Conservation (phyloP, 2,888 invertebrate genomes). For the Charanyca ferruginea region DNA sequence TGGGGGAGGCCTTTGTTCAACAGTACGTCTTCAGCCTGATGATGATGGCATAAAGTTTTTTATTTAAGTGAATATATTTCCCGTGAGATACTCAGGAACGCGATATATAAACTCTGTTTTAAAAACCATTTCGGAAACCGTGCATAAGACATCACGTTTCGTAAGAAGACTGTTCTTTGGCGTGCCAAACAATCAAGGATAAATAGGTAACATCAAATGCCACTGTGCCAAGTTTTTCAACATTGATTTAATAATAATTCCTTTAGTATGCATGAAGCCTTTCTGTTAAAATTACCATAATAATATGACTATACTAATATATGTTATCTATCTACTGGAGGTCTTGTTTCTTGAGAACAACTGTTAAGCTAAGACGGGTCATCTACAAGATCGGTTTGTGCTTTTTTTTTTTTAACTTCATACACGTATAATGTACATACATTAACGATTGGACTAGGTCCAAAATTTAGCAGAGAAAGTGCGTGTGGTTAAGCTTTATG, state of each 20-base stretch:
- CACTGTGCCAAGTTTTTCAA: slow-evolving; percentile 57
- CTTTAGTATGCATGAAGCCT: slow-evolving; percentile 28
- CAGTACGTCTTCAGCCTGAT: no score
- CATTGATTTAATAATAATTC: slow-evolving; percentile 57
- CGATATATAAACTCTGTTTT: background rate
- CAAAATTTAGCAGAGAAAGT: no score
- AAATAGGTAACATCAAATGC: slow-evolving; percentile 41
- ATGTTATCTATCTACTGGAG: background rate
- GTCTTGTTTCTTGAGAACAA: background rate
- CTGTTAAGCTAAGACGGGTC: background rate
- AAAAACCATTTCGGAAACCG: background rate
- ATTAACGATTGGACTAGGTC: no score
- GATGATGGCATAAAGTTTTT: no score
- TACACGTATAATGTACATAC: no score
- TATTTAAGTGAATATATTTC: no score
- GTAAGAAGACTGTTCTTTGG: slow-evolving; percentile 18
- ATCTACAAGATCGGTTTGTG: no score
- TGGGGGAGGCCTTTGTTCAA: no score
- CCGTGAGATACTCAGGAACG: no score
- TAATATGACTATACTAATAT: slow-evolving; percentile 4
- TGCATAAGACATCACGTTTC: background rate
- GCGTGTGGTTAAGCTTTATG: no score
- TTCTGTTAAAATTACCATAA: slow-evolving; percentile 16
- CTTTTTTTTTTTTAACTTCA: no score
- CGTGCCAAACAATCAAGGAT: slow-evolving; percentile 54